phyloP scores from a whole-genome alignment of 2,113 vertebrate species.

The Notothenia rossii region DNA sequence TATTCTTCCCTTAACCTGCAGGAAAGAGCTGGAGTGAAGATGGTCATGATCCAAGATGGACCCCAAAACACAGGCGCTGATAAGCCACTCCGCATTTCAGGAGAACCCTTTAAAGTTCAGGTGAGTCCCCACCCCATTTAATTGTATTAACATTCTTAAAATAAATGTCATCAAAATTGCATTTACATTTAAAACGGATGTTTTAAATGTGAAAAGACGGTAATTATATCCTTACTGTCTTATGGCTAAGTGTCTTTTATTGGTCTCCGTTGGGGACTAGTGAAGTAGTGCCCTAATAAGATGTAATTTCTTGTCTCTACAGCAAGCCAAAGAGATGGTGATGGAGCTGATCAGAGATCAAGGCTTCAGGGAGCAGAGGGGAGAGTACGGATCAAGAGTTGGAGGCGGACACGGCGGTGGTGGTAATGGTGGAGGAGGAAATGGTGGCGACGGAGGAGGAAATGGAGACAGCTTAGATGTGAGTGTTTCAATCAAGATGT shows the following conservation, averaged over 20 bases:
- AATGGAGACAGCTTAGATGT: conserved; percentile 92
- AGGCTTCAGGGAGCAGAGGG: conserved; percentile 97
- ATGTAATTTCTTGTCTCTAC: conserved; percentile 22
- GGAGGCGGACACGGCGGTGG: conserved; percentile 86
- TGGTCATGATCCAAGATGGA: conserved; percentile 99
- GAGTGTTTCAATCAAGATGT: conserved; percentile 73
- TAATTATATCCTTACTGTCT: no score
- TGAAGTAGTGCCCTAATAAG: neutral
- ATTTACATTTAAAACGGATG: no score
- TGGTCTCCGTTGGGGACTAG: neutral
- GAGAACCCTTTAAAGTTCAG: conserved; percentile 99
- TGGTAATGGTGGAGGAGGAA: conserved; percentile 83
- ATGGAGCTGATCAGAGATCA: conserved; percentile 99
- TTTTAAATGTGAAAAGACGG: no score
- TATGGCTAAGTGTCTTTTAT: no score
- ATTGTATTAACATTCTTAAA: no score
- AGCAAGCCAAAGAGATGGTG: conserved; percentile 99
- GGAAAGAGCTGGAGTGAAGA: conserved; percentile 98
- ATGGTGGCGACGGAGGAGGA: conserved; percentile 5
- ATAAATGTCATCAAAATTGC: no score
- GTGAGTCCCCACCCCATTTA: conserved; percentile 68
- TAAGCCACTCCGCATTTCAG: conserved; percentile 98
- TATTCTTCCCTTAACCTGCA: conserved; percentile 56
- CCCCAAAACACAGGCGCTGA: conserved; percentile 98
- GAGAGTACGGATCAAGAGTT: conserved; percentile 95